Base-by-base conservation (phyloP, 2,888 invertebrate species). In the Linyphia triangularis region DNA sequence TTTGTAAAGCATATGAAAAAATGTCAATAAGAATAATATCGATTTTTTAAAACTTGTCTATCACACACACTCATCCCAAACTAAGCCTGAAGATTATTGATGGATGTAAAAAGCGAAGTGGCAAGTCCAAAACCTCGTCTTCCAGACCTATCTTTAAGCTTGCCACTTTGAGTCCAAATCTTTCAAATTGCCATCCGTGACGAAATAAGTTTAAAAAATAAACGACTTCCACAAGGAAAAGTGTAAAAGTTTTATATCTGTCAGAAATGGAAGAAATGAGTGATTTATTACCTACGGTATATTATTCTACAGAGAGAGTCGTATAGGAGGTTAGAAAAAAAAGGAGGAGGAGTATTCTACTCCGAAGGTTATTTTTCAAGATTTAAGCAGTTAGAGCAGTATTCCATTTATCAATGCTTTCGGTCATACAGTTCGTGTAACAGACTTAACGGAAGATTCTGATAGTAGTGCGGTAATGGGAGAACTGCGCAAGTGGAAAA, bases 251-350 rank as follows among this genome's bases (percentile, higher is more conserved):
- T 70, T 81, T 70, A 81, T 70, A 81, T 37, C 59, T 81, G 81
- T 81, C 81, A 81, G 81, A 70, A 81, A 59, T 24, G 69, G 65
- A 79, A 79, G 78, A 79, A 79, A 81, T 69, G 59, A 67, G 59
- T 81, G 81, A 81, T 81, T 81, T 79, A 81, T 70, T 59, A 70
- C 81, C 57, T 9, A 28, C 33, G 43, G 81, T 79, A 81, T 81
- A 81, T 81, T 81, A 81, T 81, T 81, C 81, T 70, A 81, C 81
- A 70, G 78, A 79, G 65, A n/a, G n/a, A n/a, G n/a, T n/a, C n/a
- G 67, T 67, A 63, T 24, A 63, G 24, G 26, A 37, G 28, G 26
- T 7, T 51, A 51, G 33, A 51, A n/a, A 51, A 51, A 51, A 51
- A 24, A 16, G 37, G 37, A 59, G 37, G 73, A 19, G 22, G 30